phyloP scores from a whole-genome alignment of 2,113 vertebrate species.

The Trogon surrucura region DNA sequence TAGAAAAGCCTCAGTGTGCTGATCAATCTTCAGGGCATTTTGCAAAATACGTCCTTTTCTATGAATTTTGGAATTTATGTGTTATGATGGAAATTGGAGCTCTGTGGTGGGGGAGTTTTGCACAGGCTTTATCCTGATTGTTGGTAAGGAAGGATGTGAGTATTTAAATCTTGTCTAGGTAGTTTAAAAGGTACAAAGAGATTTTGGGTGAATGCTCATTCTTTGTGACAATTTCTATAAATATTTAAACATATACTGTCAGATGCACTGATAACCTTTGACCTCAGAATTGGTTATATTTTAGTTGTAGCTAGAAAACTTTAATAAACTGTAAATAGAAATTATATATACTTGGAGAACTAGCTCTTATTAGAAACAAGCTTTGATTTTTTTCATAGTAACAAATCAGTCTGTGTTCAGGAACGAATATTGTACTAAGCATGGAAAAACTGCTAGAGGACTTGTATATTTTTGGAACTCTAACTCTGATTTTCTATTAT shows the following conservation, averaged over 20 bases:
- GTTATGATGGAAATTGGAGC: neutral
- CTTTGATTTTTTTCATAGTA: constrained; percentile 2
- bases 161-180: constrained; percentile 2
- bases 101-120: neutral
- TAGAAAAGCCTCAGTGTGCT: neutral
- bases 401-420: neutral
- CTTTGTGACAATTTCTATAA: constrained; percentile 5
- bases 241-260: constrained; percentile 9
- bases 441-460: neutral
- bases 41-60: neutral
- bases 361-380: neutral
- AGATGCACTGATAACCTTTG: constrained; percentile 13
- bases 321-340: neutral
- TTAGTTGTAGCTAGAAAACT: neutral
- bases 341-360: neutral
- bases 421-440: neutral
- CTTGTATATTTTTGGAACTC: neutral
- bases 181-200: neutral
- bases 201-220: neutral
- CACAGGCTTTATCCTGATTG: neutral
- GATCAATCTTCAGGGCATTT: neutral
- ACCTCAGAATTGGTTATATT: neutral
- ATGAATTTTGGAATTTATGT: neutral
- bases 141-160: neutral
- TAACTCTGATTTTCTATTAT: neutral